phyloP scores from a whole-genome alignment of 2,113 vertebrate genomes.

The Pterocles burchelli region DNA sequence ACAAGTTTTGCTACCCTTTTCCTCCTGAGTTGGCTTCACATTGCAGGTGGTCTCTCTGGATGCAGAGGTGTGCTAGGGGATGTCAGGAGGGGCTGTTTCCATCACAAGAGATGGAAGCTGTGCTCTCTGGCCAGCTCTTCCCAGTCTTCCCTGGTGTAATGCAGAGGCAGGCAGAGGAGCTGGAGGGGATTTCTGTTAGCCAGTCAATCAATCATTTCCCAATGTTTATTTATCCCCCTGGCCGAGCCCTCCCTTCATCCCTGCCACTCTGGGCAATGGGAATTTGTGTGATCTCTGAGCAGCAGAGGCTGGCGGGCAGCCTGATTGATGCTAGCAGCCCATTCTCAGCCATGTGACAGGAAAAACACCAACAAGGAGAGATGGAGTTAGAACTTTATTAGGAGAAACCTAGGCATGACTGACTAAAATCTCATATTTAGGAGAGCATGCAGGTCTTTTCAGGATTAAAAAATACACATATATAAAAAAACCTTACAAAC shows the following conservation, averaged over 20 bases:
- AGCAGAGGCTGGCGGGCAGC: slow-evolving; percentile 19
- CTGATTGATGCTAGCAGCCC: not conserved
- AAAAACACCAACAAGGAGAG: slow-evolving; percentile 3
- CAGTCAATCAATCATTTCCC: slow-evolving; percentile 42
- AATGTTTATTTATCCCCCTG: slow-evolving; percentile 22
- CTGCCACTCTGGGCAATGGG: not conserved
- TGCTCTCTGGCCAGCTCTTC: not conserved
- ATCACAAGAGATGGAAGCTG: not conserved
- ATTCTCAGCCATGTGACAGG: not conserved
- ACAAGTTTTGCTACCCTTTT: not conserved
- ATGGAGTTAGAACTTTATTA: slow-evolving; percentile 65
- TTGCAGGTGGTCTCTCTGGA: not conserved
- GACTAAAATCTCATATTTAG: slow-evolving; percentile 28
- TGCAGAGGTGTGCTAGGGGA: not conserved
- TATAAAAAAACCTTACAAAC: slow-evolving; percentile 43
- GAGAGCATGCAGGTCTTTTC: slow-evolving; percentile 22
- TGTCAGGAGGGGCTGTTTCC: not conserved
- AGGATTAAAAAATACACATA: slow-evolving; percentile 46
- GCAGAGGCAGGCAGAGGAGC: not conserved
- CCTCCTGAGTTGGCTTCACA: not conserved
- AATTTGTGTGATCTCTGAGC: slow-evolving; percentile 5
- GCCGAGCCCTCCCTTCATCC: not conserved
- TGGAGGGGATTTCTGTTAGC: not conserved
- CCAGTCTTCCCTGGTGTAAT: not conserved
- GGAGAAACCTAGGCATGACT: slow-evolving; percentile 3